Evolutionary conservation across 2,797 vertebrate species (phyloP), one percentile per base, ranked within the genome.

Genomic region (Microcaecilia unicolor): DNA sequence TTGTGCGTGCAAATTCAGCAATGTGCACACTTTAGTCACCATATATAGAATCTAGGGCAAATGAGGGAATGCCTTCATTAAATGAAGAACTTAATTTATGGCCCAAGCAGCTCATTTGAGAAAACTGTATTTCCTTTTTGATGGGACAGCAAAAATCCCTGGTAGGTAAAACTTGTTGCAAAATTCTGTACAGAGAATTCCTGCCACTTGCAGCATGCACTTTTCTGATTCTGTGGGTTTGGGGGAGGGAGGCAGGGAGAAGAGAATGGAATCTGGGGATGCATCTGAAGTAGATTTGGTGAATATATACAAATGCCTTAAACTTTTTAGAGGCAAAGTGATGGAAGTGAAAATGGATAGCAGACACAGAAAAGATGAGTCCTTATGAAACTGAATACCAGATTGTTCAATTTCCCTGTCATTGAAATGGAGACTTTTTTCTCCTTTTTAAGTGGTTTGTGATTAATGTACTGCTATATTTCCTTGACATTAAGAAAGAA

Each of bases 321-420:
- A 2, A 5, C 46, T 40, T 37, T 55, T 56, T 34, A 34, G 55
- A 70, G 49, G 51, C 61, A n/a, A 55, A 49, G 47, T 61, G 51
- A 59, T 71, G 55, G 73, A 61, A 72, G 53, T 44, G 37, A 35
- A 68, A 64, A 55, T 43, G 36, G 30, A 55, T 51, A 69, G 44
- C 44, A 63, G 64, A 19, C 34, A 33, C 35, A 9, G 18, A 40
- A n/a, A 36, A 65, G 31, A 38, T 51, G n/a, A 20, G 16, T 28
- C 9, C 20, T 26, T 48, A 59, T 61, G 59, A 19, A 22, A 28
- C 44, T 19, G n/a, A 28, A 34, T n/a, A 15, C 5, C n/a, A 26
- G 25, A n/a, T n/a, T n/a, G n/a, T n/a, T n/a, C n/a, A n/a, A 44
- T 57, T 31, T 27, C 34, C 31, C 48, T 65, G 62, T 59, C 38